These are phyloP conservation scores for Glyptemys insculpta DNA, from an alignment of 2,797 vertebrate species.

Conservation along the genomic window DNA sequence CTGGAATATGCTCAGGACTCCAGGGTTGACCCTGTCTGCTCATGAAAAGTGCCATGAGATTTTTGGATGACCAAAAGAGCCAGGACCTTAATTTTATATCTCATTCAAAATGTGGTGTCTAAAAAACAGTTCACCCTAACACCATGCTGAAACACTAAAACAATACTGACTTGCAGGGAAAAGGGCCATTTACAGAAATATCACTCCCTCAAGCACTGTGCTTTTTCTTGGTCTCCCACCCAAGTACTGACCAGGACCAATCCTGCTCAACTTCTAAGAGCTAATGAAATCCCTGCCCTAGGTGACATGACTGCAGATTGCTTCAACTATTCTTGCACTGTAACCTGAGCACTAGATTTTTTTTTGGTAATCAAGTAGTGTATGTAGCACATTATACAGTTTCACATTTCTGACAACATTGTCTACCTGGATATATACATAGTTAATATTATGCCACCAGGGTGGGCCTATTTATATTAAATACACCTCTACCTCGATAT, in stretches of 20 bases:
- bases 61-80: background rate
- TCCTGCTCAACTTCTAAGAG: background rate
- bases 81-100: background rate
- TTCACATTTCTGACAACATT: background rate
- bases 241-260: background rate
- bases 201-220: background rate
- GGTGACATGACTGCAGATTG: background rate
- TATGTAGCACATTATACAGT: accelerated
- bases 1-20: background rate
- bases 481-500: no score
- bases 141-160: background rate
- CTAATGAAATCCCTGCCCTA: background rate
- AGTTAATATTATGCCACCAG: background rate
- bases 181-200: background rate
- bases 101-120: background rate
- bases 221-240: background rate
- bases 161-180: background rate
- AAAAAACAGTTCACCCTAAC: background rate
- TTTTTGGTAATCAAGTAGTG: background rate
- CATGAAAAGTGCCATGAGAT: background rate
- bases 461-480: background rate
- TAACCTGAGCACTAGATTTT: background rate
- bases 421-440: background rate
- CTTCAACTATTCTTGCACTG: background rate
- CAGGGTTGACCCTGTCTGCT: background rate